These are phyloP conservation scores for Lycaena phlaeas DNA, from an alignment of 2,888 invertebrate species.

Conservation along the genomic window DNA sequence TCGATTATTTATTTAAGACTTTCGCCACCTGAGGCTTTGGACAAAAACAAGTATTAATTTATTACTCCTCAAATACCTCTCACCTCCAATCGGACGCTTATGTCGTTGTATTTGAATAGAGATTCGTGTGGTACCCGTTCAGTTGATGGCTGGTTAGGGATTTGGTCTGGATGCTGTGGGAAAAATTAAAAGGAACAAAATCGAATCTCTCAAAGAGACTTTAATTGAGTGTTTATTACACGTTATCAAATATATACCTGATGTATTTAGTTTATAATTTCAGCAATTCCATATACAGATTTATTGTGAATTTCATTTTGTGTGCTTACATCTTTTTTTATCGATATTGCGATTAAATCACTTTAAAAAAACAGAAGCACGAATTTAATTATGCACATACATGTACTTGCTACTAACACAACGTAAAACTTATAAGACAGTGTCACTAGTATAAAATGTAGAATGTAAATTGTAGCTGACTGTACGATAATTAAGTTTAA, in stretches of 20 bases:
- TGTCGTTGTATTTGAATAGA: background rate
- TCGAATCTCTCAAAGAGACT: conserved; percentile 5
- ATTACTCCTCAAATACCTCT: conserved; percentile 16
- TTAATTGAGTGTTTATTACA: conserved; percentile 15
- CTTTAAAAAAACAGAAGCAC: too few species aligned
- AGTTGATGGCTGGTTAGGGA: conserved; percentile 13
- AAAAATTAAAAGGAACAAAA: conserved; percentile 4
- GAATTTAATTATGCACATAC: too few species aligned
- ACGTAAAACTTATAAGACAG: too few species aligned
- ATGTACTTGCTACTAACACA: too few species aligned
- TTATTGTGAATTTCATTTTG: too few species aligned
- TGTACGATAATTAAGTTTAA: too few species aligned
- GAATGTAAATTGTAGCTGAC: too few species aligned
- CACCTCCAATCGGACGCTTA: conserved; percentile 21
- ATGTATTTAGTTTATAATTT: conserved; percentile 1
- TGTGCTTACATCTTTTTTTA: too few species aligned
- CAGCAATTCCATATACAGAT: too few species aligned
- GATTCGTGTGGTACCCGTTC: background rate
- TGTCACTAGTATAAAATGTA: too few species aligned
- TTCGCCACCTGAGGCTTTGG: conserved; percentile 56
- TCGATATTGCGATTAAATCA: too few species aligned
- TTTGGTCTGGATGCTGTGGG: conserved; percentile 9
- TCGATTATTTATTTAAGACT: conserved; percentile 64
- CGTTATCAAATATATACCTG: background rate
- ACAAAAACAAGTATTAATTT: conserved; percentile 47